These are phyloP conservation scores for Odontocerum albicorne DNA, from an alignment of 2,888 invertebrate species.

Conservation along the genomic window DNA sequence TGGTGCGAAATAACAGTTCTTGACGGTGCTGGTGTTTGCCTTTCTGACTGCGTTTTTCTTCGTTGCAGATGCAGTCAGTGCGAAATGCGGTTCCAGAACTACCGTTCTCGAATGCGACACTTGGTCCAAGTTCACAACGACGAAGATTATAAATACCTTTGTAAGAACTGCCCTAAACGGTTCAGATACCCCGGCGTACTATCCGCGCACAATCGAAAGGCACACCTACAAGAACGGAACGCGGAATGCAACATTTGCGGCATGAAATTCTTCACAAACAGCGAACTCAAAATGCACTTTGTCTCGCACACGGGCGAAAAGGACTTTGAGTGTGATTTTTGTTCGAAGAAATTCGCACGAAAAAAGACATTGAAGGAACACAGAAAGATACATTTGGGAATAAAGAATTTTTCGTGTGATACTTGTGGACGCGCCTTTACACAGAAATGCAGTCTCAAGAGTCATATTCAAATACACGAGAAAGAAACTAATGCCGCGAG, in stretches of 20 bases:
- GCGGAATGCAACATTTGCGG: conserved; percentile 9
- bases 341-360: conserved; percentile 17
- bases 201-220: conserved; percentile 15
- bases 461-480: conserved; percentile 20
- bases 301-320: conserved; percentile 19
- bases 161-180: conserved; percentile 20
- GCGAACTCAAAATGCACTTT: conserved; percentile 17
- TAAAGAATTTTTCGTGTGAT: conserved; percentile 13
- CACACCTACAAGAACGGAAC: conserved; percentile 19
- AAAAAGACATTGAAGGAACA: conserved; percentile 24
- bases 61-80: conserved; percentile 21
- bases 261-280: conserved; percentile 13
- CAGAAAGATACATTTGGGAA: conserved; percentile 21
- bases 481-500: too few species aligned
- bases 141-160: conserved; percentile 14
- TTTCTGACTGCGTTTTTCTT: too few species aligned
- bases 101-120: conserved; percentile 15
- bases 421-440: conserved; percentile 23
- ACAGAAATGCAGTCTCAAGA: conserved; percentile 20
- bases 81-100: conserved; percentile 18
- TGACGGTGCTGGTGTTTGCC: too few species aligned
- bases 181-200: conserved; percentile 12
- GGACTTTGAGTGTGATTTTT: conserved; percentile 12
- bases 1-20: too few species aligned
- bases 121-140: conserved; percentile 21